Percentiles rank a stretch among this genome's conserved stretches.
Evolutionary conservation across 2,113 vertebrate genomes (phyloP).

Genomic region (Dicerorhinus sumatrensis): DNA sequence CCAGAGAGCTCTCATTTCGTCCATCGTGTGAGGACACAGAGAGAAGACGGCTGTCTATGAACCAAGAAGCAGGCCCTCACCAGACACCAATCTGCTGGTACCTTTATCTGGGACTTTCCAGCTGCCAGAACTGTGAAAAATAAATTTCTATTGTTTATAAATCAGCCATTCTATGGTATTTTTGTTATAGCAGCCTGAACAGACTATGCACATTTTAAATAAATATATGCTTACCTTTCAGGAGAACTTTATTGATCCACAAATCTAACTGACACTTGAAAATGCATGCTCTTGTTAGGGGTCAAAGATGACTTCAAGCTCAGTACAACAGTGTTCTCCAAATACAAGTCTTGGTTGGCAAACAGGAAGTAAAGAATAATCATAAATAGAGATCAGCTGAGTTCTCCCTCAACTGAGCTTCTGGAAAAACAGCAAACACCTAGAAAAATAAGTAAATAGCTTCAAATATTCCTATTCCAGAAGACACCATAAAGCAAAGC

Average conservation of each 20-base stretch:
- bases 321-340: not conserved
- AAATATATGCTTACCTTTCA: conserved; percentile 51
- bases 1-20: not conserved
- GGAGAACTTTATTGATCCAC: conserved; percentile 7
- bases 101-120: not conserved
- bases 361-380: not conserved
- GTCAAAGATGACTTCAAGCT: not conserved
- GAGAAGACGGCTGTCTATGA: not conserved
- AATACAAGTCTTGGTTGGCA: not conserved
- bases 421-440: not conserved
- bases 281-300: not conserved
- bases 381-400: not conserved
- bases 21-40: not conserved
- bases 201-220: not conserved
- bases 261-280: not conserved
- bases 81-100: not conserved
- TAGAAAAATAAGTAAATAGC: conserved; percentile 40
- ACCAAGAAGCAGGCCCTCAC: not conserved
- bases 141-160: not conserved
- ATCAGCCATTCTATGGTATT: not conserved
- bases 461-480: not conserved
- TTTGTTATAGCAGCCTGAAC: not conserved
- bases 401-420: not conserved
- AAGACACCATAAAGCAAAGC: conserved; percentile 2
- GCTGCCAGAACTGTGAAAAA: not conserved